Base-by-base conservation (phyloP, 2,113 vertebrate species). In the Carassius auratus region DNA sequence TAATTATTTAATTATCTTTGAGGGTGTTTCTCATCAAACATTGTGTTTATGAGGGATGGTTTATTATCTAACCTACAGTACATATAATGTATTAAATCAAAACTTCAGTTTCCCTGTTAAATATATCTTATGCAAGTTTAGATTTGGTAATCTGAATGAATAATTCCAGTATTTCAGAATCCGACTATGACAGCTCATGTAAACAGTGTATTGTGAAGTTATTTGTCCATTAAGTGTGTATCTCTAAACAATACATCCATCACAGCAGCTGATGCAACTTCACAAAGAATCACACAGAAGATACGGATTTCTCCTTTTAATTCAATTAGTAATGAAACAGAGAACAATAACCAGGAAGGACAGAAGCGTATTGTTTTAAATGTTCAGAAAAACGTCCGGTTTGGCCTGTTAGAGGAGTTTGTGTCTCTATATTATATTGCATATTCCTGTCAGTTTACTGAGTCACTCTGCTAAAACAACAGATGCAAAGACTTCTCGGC, bases 391-490 rank as follows among this genome's bases (percentile, higher is more conserved):
- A 45, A 10, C 8, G 8, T 42, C 77, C 1, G 33, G 77, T 79
- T 79, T 5, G 36, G 33, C 57, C 77, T 62, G 76, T 30, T 78
- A 1, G 76, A 78, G 55, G 2, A 26, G 77, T 64, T 80, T 48
- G 14, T 45, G 42, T 45, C 8, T 45, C 42, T 42, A 17, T 57
- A 2, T 42, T 7, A 42, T 42, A 38, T 62, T 80, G 38, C 57
- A 79, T 59, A 5, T 77, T 77, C 52, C 19, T 13, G 2, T 57
- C 3, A 77, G 9, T 9, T 38, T 19, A 78, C 3, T 59, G 52
- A 61, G 33, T 78, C 19, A 78, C 19, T 78, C 21, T 42, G 42
- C 42, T 2, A 2, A 10, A 45, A 45, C 9, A 77, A 77, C 52
- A 13, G 50, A 12, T 57, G 8, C 45, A 57, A 1, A 5, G 4